phyloP scores from a whole-genome alignment of 53 echinoderm and acorn worm genomes.

The Echinometra lucunter region DNA sequence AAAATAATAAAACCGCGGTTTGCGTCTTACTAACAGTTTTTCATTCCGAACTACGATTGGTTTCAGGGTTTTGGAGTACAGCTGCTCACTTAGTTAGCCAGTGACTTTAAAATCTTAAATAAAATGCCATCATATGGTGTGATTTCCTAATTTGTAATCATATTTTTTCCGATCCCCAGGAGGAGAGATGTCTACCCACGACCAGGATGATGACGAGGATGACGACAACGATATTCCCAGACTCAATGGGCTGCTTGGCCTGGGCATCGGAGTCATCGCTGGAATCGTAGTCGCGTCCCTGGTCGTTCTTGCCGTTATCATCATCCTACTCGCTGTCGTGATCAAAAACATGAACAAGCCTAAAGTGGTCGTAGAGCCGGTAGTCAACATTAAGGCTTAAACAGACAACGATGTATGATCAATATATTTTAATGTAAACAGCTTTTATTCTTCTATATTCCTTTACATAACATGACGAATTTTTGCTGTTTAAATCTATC shows the following conservation, averaged over 20 bases:
- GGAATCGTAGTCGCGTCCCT: not conserved
- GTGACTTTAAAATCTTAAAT: no score
- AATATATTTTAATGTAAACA: no score
- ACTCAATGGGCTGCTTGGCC: not conserved
- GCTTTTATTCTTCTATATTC: no score
- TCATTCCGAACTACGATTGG: no score
- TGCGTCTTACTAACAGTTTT: no score
- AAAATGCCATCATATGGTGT: no score
- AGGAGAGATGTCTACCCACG: not conserved
- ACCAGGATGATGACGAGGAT: not conserved
- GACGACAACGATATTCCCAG: not conserved
- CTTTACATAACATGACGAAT: no score
- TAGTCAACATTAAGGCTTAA: conserved; percentile 36
- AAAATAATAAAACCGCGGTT: no score
- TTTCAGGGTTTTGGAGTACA: no score
- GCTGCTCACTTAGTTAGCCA: no score
- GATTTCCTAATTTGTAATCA: no score
- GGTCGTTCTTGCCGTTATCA: not conserved
- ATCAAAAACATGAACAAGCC: conserved; percentile 23
- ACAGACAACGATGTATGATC: not conserved
- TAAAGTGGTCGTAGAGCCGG: not conserved
- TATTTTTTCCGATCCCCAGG: not conserved
- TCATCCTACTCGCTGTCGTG: not conserved
- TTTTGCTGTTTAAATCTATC: no score
- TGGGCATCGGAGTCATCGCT: conserved; percentile 30